These are phyloP conservation scores for Tortricodes alternella DNA, from an alignment of 2,888 invertebrate species.

Conservation along the genomic window DNA sequence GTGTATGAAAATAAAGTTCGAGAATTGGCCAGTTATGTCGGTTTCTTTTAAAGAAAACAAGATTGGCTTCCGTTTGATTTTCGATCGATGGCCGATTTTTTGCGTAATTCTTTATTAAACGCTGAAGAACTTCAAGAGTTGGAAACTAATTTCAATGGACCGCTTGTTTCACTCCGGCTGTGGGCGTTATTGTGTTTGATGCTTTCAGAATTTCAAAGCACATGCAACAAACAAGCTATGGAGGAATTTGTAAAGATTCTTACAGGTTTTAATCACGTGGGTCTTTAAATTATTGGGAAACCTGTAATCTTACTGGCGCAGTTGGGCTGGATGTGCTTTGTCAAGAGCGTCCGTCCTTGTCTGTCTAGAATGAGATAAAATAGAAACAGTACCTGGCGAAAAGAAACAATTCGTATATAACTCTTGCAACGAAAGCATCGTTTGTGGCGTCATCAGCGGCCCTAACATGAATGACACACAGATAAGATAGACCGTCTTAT, in stretches of 20 bases:
- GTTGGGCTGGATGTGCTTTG: not conserved
- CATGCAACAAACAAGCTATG: not conserved
- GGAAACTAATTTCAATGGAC: not conserved
- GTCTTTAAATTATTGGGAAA: not conserved
- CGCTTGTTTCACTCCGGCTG: not conserved
- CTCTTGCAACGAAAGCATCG: no score
- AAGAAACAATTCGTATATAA: no score
- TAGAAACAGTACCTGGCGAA: no score
- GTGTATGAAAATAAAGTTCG: constrained; percentile 6
- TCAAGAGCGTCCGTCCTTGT: no score
- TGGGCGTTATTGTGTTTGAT: not conserved
- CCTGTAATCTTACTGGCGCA: not conserved
- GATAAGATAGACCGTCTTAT: no score
- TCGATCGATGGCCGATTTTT: constrained; percentile 11
- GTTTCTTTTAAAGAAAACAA: not conserved
- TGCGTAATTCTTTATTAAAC: not conserved
- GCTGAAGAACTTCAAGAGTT: constrained; percentile 16
- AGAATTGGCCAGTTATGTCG: not conserved
- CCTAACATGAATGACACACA: no score
- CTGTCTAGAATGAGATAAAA: no score
- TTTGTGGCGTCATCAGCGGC: no score
- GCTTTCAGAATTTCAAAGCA: not conserved
- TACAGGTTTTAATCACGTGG: not conserved
- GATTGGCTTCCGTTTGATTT: constrained; percentile 21
- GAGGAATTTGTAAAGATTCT: not conserved